phyloP scores from a whole-genome alignment of 2,113 vertebrate genomes.

The Mastomys natalensis region DNA sequence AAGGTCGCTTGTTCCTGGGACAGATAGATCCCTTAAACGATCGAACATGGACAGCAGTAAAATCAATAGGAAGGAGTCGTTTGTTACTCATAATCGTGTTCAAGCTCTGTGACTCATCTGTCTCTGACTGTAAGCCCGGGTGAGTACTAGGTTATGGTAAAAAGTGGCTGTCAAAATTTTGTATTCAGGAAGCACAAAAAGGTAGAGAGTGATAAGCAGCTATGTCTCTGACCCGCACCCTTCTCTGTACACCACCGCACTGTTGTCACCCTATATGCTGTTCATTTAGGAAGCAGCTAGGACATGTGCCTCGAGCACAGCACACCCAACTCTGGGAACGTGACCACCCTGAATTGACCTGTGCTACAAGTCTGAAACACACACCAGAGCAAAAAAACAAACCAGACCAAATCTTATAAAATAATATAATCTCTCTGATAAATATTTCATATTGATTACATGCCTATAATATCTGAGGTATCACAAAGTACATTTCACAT shows the following conservation, averaged over 20 bases:
- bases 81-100: background rate
- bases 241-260: background rate
- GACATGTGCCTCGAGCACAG: rapidly evolving
- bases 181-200: background rate
- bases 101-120: slow-evolving; percentile 38
- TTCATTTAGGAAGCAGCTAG: background rate
- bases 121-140: background rate
- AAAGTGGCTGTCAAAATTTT: background rate
- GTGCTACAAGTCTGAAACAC: background rate
- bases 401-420: background rate
- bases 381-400: background rate
- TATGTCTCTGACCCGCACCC: background rate
- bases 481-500: background rate
- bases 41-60: slow-evolving; percentile 1
- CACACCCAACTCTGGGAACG: background rate
- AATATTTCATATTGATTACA: background rate
- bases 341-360: background rate
- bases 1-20: background rate
- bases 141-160: slow-evolving; percentile 68
- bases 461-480: slow-evolving; percentile 1
- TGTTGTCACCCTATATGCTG: background rate
- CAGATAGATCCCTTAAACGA: background rate
- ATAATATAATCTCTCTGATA: background rate
- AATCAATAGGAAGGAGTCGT: slow-evolving; percentile 24
- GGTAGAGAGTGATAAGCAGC: background rate